These are phyloP conservation scores for Catharus fuscescens DNA, from an alignment of 2,113 vertebrate species.

Conservation along the genomic window DNA sequence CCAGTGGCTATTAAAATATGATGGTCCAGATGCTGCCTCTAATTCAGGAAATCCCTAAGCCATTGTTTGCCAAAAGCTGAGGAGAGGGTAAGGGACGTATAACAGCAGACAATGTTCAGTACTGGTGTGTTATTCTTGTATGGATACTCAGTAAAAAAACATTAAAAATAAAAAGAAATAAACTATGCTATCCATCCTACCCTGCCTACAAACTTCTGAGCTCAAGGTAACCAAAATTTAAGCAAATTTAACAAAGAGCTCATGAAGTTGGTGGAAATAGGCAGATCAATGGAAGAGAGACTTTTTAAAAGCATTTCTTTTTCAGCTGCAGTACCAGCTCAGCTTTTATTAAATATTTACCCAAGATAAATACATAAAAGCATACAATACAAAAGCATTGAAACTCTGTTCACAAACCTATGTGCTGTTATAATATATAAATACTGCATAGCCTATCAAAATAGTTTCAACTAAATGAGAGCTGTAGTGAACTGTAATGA, in stretches of 20 bases:
- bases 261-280: not conserved
- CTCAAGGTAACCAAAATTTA: not conserved
- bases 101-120: not conserved
- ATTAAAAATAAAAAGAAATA: not conserved
- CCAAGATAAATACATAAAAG: not conserved
- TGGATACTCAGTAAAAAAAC: not conserved
- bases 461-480: not conserved
- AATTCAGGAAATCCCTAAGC: constrained; percentile 58
- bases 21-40: constrained; percentile 53
- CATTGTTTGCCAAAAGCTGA: constrained; percentile 23
- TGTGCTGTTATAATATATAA: not conserved
- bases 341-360: not conserved
- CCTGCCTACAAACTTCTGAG: not conserved
- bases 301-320: not conserved
- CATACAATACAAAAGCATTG: not conserved
- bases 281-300: not conserved
- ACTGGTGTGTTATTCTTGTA: not conserved
- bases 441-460: not conserved
- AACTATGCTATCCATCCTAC: not conserved
- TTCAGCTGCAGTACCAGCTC: not conserved
- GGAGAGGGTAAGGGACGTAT: not conserved
- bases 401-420: not conserved
- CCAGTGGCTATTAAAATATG: constrained; percentile 45
- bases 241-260: not conserved
- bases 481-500: not conserved